A percentile compares a stretch with the other conserved stretches of the same genome.
phyloP scores from a whole-genome alignment of 2,113 vertebrate species.

The Sciurus niger region DNA sequence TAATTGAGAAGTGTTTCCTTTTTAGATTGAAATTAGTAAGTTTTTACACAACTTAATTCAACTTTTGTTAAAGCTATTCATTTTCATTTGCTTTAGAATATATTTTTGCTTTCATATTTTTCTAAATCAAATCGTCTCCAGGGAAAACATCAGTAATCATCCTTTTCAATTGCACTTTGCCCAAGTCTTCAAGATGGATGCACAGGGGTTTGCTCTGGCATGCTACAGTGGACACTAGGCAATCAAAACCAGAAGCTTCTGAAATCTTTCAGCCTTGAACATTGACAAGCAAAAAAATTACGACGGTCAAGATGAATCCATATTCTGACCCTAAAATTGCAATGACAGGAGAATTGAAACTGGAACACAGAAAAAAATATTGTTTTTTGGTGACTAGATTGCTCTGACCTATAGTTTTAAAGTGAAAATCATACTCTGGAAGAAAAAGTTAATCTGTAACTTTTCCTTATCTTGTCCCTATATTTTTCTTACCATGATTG shows the following conservation, averaged over 20 bases:
- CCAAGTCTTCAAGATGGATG: not conserved
- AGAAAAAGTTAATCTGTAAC: conserved; percentile 15
- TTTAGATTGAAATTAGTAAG: not conserved
- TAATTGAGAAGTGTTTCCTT: not conserved
- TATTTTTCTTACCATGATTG: conserved; percentile 56
- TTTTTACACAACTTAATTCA: not conserved
- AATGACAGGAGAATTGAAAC: conserved; percentile 51
- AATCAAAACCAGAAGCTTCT: not conserved
- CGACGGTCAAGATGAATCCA: not conserved
- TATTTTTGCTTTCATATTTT: not conserved
- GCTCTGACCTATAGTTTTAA: conserved; percentile 56
- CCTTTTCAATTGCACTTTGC: not conserved
- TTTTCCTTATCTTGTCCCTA: not conserved
- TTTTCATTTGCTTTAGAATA: not conserved
- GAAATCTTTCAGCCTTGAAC: not conserved
- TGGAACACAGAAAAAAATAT: not conserved
- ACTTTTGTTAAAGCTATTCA: not conserved
- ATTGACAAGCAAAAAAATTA: conserved; percentile 35
- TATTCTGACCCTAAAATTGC: conserved; percentile 38
- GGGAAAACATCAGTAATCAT: not conserved
- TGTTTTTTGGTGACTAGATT: not conserved
- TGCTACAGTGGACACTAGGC: not conserved
- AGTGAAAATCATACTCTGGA: conserved; percentile 43
- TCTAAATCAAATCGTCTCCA: not conserved
- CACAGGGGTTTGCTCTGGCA: not conserved